Conservation (phyloP, 2,888 invertebrate genomes). For the Lagria hirta region DNA sequence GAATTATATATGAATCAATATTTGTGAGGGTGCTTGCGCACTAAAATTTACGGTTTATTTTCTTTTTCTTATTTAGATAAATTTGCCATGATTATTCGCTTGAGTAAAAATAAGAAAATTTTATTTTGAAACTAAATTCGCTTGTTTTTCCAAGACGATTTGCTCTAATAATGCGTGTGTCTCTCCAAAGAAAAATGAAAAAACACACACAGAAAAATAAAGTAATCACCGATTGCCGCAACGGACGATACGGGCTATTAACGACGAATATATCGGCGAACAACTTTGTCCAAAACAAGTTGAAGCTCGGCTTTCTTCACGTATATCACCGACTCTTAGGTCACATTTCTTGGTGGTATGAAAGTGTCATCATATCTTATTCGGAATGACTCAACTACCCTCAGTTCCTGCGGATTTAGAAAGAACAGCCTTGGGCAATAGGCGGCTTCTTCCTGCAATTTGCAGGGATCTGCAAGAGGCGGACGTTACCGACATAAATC, state of each 20-base stretch:
- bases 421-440: conserved; percentile 21
- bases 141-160: no score
- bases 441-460: conserved; percentile 25
- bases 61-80: no score
- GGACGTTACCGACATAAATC: conserved; percentile 17
- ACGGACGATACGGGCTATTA: conserved; percentile 35
- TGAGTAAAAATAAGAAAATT: no score
- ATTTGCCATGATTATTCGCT: no score
- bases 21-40: no score
- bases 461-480: conserved; percentile 22
- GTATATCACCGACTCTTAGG: conserved; percentile 26
- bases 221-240: conserved; percentile 23
- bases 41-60: no score
- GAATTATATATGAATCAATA: no score
- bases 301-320: conserved; percentile 23
- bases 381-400: conserved; percentile 33
- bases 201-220: conserved; percentile 21
- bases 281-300: no score
- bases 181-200: conserved; percentile 6
- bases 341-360: conserved; percentile 35
- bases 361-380: conserved; percentile 39
- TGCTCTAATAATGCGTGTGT: no score
- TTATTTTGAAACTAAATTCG: no score
- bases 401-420: conserved; percentile 30
- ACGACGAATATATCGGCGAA: conserved; percentile 34